phyloP scores from a whole-genome alignment of 2,888 invertebrate genomes.

The Trachelus tabidus region DNA sequence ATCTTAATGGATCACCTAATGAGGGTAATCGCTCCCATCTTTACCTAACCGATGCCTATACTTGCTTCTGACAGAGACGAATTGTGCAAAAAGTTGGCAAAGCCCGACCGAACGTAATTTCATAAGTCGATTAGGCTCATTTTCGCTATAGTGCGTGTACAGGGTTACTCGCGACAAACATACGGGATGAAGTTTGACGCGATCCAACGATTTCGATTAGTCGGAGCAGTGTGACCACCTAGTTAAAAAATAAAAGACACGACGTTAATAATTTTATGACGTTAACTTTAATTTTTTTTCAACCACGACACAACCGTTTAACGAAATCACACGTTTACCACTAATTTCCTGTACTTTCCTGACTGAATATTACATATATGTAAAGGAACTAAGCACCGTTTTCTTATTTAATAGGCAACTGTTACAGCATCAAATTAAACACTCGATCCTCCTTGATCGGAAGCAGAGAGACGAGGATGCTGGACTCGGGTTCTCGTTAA shows the following conservation, averaged over 20 bases:
- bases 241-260: too few species aligned
- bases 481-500: neutral
- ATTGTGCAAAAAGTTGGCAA: conserved; percentile 6
- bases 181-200: too few species aligned
- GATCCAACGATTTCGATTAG: too few species aligned
- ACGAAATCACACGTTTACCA: too few species aligned
- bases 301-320: too few species aligned
- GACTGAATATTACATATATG: too few species aligned
- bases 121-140: conserved; percentile 5
- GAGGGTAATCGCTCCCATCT: conserved; percentile 21
- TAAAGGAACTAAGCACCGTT: neutral
- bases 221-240: too few species aligned
- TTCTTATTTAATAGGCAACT: neutral
- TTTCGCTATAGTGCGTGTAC: neutral
- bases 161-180: too few species aligned
- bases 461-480: neutral
- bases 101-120: neutral
- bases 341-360: too few species aligned
- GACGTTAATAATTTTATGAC: too few species aligned
- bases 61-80: conserved; percentile 12
- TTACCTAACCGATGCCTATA: conserved; percentile 11
- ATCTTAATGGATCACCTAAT: conserved; percentile 23
- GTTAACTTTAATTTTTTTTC: too few species aligned
- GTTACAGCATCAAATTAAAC: neutral
- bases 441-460: neutral